A percentile compares a stretch with the other conserved stretches of the same genome.
Conservation (phyloP, 2,113 vertebrate genomes). For the Indicator maculatus region DNA sequence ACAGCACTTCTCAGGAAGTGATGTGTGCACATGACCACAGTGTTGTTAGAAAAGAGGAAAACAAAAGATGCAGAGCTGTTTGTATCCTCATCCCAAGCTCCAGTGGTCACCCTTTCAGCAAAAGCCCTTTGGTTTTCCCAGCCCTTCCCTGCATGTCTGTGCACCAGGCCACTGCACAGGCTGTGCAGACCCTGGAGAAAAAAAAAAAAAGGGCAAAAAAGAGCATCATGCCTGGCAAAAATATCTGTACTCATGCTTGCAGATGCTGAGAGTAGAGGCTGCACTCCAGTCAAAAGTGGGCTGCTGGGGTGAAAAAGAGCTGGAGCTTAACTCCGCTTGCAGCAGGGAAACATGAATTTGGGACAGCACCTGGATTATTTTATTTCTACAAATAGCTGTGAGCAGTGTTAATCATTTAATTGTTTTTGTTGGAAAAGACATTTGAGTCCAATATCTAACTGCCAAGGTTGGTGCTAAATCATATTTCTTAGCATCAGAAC, state of each 20-base stretch:
- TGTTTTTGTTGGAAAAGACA: too few species aligned
- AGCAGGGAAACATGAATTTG: background rate
- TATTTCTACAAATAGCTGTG: background rate
- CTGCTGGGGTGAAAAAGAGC: background rate
- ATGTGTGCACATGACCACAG: conserved; percentile 37
- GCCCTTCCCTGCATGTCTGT: background rate
- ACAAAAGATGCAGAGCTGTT: conserved; percentile 21
- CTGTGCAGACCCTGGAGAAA: background rate
- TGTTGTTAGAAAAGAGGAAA: conserved; percentile 54
- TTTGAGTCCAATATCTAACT: too few species aligned
- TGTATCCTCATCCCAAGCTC: conserved; percentile 43
- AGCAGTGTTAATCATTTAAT: too few species aligned
- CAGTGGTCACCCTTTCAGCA: conserved; percentile 5
- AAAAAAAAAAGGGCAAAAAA: background rate
- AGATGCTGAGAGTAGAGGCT: background rate
- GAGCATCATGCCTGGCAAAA: background rate
- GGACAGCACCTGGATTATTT: background rate
- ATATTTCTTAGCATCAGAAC: too few species aligned
- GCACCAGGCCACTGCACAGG: background rate
- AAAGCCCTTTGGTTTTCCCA: conserved; percentile 37
- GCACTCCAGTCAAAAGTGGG: background rate
- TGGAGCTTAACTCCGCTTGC: background rate
- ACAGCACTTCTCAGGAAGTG: conserved; percentile 22
- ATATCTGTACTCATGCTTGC: fast-evolving
- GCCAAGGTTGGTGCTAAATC: too few species aligned